Conservation (phyloP, 2,888 invertebrate genomes). For the Sphaerophoria taeniata region DNA sequence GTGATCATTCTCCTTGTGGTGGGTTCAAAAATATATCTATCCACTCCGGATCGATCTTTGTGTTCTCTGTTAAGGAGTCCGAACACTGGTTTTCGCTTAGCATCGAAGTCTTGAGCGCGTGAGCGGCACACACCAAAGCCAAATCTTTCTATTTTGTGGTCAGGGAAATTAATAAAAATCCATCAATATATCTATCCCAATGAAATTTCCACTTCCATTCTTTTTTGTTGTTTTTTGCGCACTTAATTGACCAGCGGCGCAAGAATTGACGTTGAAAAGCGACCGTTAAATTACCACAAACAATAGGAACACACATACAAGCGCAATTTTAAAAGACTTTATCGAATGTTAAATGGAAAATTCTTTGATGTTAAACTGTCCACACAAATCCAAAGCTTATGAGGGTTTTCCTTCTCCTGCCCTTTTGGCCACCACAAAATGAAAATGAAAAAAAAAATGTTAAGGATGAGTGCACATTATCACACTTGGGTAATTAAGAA, state of each 20-base stretch:
- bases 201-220: conserved; percentile 2
- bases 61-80: not conserved
- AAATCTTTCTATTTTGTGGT: conserved; percentile 53
- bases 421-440: conserved; percentile 26
- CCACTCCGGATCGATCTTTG: not conserved
- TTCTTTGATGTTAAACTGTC: conserved; percentile 53
- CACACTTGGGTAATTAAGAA: conserved; percentile 69
- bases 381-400: conserved; percentile 17
- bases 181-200: conserved; percentile 31
- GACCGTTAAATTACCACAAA: conserved; percentile 29
- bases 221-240: not conserved
- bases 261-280: conserved; percentile 9
- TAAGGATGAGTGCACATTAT: conserved; percentile 63
- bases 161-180: conserved; percentile 61
- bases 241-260: not conserved
- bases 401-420: not conserved
- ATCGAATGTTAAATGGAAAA: conserved; percentile 15
- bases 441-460: conserved; percentile 42
- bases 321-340: too few relatives aligned
- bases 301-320: conserved; percentile 4
- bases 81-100: conserved; percentile 27
- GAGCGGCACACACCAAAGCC: conserved; percentile 66
- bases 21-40: conserved; percentile 36
- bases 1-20: conserved; percentile 66
- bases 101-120: conserved; percentile 24